Evolutionary conservation across 2,113 vertebrate genomes (phyloP), one percentile per base, ranked within the genome.

Genomic region (Chamaea fasciata): DNA sequence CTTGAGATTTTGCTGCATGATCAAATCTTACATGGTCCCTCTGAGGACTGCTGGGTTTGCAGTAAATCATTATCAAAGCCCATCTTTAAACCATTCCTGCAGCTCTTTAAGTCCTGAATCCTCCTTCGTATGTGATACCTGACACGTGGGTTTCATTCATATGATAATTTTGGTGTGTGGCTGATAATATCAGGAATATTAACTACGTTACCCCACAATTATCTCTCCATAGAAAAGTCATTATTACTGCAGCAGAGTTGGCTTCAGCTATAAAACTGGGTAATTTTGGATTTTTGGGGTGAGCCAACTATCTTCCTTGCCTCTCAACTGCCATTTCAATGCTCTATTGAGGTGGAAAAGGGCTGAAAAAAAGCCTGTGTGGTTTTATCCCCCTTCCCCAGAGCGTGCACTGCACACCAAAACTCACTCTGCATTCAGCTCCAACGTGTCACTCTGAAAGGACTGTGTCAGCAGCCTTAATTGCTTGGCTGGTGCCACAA

Each of bases 401-500:
- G 5, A 74, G 23, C 3, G 1, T 70, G 59, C 19, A 3, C 20
- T 21, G 75, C 63, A 31, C 90, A 28, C 55, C 87, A 55, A 90
- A 86, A 59, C 71, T 64, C 65, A 14, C 68, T 96, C 77, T 88
- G 67, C 60, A 96, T 93, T 96, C 94, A 90, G 75, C 59, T 77
- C 47, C 87, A 86, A 12, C 27, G 50, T 27, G 84, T 39, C 84
- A 39, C 42, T 94, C 81, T 73, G 82, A 93, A 97, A 95, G 88
- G 83, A 88, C 88, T 86, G 52, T 90, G 83, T 96, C 93, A 95
- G 90, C 85, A 93, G 65, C 69, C 71, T 81, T 92, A 95, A 94
- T 95, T 96, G 73, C 88, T 92, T 94, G 83, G 88, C 95, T 94
- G 73, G 69, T 95, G 90, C 92, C 92, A 94, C 79, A 67, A 78